Evolutionary conservation across 2,888 invertebrate genomes (phyloP), one percentile per base, ranked within the genome.

Genomic region (Nemoura dubitans): DNA sequence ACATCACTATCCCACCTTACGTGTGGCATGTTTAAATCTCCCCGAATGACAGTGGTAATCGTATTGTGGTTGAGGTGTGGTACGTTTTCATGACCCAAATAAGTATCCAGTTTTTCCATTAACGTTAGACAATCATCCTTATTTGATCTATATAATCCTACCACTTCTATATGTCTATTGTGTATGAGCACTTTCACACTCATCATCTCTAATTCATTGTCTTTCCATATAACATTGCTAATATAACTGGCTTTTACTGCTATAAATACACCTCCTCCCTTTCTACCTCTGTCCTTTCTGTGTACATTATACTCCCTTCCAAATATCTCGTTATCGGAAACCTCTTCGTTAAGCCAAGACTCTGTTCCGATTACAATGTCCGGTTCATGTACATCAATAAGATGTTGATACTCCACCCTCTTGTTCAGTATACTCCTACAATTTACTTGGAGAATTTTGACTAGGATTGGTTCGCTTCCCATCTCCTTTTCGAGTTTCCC

Each of bases 351-450:
- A 7, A 83, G 83, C 83, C 83, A 83, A 42, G 83, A 83, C 59
- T 83, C 83, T 59, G 83, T 83, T n/a, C 83, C 83, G 21, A 83
- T 83, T 43, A 83, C 27, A 14, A 83, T 26, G 43, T 83, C 83
- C 26, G 83, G 43, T 3, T 83, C 43, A 59, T 83, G 43, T 10
- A 26, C 26, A 25, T 83, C 83, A 25, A 83, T 26, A 5, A 83
- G 42, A 42, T 83, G 83, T 59, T 43, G 83, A 25, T 43, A 83
- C 27, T 83, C 25, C 27, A 43, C 5, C 26, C 27, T 42, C 27
- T 83, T 83, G 10, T 83, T 83, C n/a, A 83, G 10, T 14, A 83
- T 83, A 26, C 83, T 42, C 6, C 83, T 42, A 59, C 83, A 83
- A 26, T 83, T 83, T 25, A 83, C 59, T 83, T 83, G 83, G n/a